These are phyloP conservation scores for Cuculus canorus DNA, from an alignment of 2,797 vertebrate species.

Conservation along the genomic window DNA sequence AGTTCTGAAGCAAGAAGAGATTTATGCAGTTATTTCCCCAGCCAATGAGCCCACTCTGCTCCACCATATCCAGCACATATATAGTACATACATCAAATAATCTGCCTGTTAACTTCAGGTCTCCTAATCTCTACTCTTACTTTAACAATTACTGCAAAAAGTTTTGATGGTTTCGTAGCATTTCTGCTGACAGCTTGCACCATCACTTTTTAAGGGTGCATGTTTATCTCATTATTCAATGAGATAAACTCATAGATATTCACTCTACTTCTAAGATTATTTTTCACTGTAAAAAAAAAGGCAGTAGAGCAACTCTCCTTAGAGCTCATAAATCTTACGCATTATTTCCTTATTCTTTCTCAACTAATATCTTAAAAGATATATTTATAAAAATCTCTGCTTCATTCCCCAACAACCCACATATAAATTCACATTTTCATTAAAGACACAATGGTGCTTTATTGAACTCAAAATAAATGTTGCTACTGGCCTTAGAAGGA, in stretches of 20 bases:
- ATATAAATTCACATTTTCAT: neutral
- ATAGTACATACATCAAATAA: neutral
- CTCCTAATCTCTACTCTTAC: neutral
- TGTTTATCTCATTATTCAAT: neutral
- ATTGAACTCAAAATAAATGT: neutral
- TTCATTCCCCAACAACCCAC: neutral
- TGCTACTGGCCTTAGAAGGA: neutral
- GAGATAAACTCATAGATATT: too few species aligned
- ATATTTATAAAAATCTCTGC: neutral
- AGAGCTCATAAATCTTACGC: neutral
- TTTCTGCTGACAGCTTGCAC: neutral
- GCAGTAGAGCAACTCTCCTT: neutral
- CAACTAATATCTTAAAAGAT: neutral
- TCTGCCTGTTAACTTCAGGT: neutral
- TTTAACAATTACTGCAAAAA: neutral
- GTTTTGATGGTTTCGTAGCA: neutral
- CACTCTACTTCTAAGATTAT: neutral
- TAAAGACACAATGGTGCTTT: neutral
- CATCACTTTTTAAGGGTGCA: neutral
- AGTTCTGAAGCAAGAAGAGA: neutral
- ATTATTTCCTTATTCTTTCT: neutral
- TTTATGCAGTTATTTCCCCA: neutral
- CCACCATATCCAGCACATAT: neutral
- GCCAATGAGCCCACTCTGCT: neutral
- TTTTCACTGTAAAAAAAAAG: neutral